phyloP scores from a whole-genome alignment of 2,888 invertebrate genomes.

The Hydroisotoma schaefferi region DNA sequence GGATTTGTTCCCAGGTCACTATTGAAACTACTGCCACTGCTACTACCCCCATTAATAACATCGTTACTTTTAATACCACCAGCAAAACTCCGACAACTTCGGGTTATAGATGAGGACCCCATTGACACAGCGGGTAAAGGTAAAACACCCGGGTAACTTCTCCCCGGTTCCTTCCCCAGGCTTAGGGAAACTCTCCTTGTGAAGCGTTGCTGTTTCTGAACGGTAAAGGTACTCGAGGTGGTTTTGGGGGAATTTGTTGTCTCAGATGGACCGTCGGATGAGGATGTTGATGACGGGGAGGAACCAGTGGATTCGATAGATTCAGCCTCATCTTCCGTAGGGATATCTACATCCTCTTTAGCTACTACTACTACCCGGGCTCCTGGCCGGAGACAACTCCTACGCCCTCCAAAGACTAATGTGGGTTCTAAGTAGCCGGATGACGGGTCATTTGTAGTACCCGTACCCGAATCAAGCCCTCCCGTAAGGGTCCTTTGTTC shows the following conservation, averaged over 20 bases:
- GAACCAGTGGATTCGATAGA: not conserved
- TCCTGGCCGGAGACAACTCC: not conserved
- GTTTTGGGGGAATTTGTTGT: no score
- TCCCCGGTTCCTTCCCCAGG: not conserved
- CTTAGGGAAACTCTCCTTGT: not conserved
- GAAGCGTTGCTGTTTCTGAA: no score
- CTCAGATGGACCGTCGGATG: no score
- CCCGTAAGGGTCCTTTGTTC: no score
- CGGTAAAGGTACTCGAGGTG: no score
- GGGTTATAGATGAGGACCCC: no score
- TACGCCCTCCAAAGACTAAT: not conserved
- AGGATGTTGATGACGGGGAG: not conserved
- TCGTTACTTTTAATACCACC: not conserved
- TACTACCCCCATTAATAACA: not conserved
- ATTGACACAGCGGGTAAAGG: no score
- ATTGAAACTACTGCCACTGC: not conserved
- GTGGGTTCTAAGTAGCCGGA: not conserved
- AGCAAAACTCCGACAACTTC: not conserved
- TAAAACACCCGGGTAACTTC: not conserved
- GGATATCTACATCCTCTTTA: not conserved
- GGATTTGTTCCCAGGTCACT: not conserved
- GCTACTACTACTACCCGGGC: not conserved
- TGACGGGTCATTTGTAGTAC: not conserved
- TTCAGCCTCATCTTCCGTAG: conserved; percentile 5
- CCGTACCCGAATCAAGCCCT: no score